A percentile compares a stretch with the other conserved stretches of the same genome.
phyloP scores from a whole-genome alignment of 2,888 invertebrate species.

The Oligia fasciuncula region DNA sequence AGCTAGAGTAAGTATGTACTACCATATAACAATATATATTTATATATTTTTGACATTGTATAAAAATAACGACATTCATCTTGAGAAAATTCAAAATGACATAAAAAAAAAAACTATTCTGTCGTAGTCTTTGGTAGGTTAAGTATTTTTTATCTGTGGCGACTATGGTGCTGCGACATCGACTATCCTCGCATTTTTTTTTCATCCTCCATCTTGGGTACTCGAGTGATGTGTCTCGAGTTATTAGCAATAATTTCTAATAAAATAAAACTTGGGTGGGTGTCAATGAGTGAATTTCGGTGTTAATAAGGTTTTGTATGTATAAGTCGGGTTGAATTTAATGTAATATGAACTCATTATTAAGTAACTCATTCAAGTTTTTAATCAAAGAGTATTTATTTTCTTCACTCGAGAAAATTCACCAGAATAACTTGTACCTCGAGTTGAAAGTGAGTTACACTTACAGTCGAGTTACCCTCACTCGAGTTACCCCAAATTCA shows the following conservation, averaged over 20 bases:
- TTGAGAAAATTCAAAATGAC: slow-evolving; percentile 66
- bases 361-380: slow-evolving; percentile 48
- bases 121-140: slow-evolving; percentile 67
- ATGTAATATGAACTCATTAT: slow-evolving; percentile 43
- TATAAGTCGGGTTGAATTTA: slow-evolving; percentile 55
- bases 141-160: slow-evolving; percentile 69
- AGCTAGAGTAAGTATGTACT: slow-evolving; percentile 73
- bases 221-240: slow-evolving; percentile 52
- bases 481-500: slow-evolving; percentile 52
- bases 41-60: slow-evolving; percentile 72
- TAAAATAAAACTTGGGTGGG: slow-evolving; percentile 45
- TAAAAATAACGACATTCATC: slow-evolving; percentile 63
- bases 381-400: slow-evolving; percentile 24
- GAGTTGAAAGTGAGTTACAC: slow-evolving; percentile 18
- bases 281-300: slow-evolving; percentile 21
- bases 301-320: slow-evolving; percentile 52
- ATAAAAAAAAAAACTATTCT: slow-evolving; percentile 57
- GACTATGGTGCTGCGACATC: slow-evolving; percentile 68
- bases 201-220: slow-evolving; percentile 45
- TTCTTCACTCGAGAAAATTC: slow-evolving; percentile 3
- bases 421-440: slow-evolving; percentile 5
- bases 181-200: slow-evolving; percentile 67
- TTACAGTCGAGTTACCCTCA: slow-evolving; percentile 24
- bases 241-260: slow-evolving; percentile 45
- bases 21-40: slow-evolving; percentile 67